phyloP scores from a whole-genome alignment of 1,140 invertebrate genomes.

The Micrasema minimum region DNA sequence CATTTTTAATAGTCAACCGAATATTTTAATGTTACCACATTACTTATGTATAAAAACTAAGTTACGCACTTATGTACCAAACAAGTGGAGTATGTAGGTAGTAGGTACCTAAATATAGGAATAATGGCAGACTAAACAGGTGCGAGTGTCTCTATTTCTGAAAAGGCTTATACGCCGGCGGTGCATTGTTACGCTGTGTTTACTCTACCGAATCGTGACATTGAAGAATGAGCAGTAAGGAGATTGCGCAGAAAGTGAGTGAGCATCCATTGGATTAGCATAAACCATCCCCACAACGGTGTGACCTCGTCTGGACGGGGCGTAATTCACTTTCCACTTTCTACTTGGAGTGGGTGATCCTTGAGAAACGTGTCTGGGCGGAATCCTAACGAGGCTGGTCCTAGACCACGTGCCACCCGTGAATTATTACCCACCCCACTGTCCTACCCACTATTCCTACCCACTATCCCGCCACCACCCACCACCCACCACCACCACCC shows the following conservation, averaged over 20 bases:
- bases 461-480: too few relatives aligned
- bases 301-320: constrained; percentile 19
- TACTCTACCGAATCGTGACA: constrained; percentile 4
- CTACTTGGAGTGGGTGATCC: not conserved
- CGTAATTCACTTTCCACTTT: not conserved
- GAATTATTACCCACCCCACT: not conserved
- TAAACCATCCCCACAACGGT: not conserved
- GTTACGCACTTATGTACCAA: too few relatives aligned
- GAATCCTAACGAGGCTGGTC: constrained; percentile 16
- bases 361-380: not conserved
- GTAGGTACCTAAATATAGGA: too few relatives aligned
- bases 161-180: not conserved
- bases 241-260: constrained; percentile 17
- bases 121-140: too few relatives aligned
- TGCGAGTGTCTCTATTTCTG: too few relatives aligned
- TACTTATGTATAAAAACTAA: too few relatives aligned
- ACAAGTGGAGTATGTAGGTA: too few relatives aligned
- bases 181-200: constrained; percentile 14
- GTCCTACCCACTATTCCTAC: not conserved
- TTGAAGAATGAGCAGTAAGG: not conserved
- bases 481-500: not conserved
- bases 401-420: constrained; percentile 29
- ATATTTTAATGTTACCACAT: too few relatives aligned
- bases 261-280: constrained; percentile 5
- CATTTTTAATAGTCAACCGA: too few relatives aligned